Conservation (phyloP, 2,888 invertebrate genomes). For the Antheraea assamensis region DNA sequence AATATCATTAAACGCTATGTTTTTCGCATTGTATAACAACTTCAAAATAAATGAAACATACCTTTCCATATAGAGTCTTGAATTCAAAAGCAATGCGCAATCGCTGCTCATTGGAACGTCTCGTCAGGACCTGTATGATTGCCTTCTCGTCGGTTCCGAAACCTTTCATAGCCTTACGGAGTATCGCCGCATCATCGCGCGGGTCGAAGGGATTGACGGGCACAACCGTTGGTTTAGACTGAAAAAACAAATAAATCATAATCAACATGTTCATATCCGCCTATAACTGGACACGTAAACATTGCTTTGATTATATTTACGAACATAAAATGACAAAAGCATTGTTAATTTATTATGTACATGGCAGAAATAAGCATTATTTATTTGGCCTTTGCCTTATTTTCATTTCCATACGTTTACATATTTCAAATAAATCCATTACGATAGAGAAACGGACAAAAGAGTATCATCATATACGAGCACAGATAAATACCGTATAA, state of each 20-base stretch:
- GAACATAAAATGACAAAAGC: not conserved
- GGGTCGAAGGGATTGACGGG: constrained; percentile 91
- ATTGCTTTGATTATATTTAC: not conserved
- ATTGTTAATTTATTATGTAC: not conserved
- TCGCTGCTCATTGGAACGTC: constrained; percentile 92
- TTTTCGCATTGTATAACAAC: no score
- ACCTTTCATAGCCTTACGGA: constrained; percentile 96
- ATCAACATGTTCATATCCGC: not conserved
- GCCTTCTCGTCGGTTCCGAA: constrained; percentile 95
- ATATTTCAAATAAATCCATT: not conserved
- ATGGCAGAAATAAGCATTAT: not conserved
- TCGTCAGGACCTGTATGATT: constrained; percentile 91
- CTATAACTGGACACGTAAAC: not conserved
- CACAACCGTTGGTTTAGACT: constrained; percentile 89
- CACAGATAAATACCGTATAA: constrained; percentile 68
- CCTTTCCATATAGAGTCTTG: constrained; percentile 94
- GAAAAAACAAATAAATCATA: constrained; percentile 39
- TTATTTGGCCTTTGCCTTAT: not conserved
- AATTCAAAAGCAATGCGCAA: constrained; percentile 90
- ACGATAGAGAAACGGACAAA: constrained; percentile 1
- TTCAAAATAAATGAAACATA: constrained; percentile 49
- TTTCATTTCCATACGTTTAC: no score
- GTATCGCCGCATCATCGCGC: constrained; percentile 88
- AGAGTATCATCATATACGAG: not conserved
- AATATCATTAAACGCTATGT: no score